Percentiles rank a stretch among this genome's conserved stretches.
These are phyloP conservation scores for Pemphredon lugubris DNA, from an alignment of 2,888 invertebrate species.

Conservation along the genomic window DNA sequence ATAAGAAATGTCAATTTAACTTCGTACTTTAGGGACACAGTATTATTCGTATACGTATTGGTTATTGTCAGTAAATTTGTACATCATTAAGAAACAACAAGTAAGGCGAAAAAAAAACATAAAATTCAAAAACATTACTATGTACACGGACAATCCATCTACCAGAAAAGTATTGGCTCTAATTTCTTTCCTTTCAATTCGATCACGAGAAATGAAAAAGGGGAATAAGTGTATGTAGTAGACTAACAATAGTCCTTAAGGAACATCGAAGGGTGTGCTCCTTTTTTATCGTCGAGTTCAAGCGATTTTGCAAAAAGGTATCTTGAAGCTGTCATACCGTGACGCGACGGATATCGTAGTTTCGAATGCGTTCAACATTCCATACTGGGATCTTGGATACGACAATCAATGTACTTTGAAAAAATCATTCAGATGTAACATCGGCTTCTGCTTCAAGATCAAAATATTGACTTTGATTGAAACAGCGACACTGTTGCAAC, in stretches of 20 bases:
- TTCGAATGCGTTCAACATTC: conserved; percentile 14
- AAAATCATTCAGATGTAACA: conserved; percentile 15
- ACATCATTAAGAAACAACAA: neutral
- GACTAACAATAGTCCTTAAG: neutral
- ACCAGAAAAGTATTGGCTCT: conserved; percentile 4
- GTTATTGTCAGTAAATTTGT: conserved; percentile 4
- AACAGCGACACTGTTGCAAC: neutral
- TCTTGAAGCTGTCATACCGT: neutral
- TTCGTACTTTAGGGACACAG: conserved; percentile 1
- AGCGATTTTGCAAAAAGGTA: neutral
- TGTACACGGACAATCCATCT: conserved; percentile 17
- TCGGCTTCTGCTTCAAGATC: neutral
- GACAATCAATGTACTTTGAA: conserved; percentile 47
- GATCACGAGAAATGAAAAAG: neutral
- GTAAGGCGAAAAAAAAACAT: neutral
- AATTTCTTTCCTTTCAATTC: neutral
- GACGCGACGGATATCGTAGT: neutral
- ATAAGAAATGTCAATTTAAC: conserved; percentile 15
- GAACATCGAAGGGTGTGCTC: conserved; percentile 3
- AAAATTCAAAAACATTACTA: neutral
- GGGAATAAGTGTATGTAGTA: neutral
- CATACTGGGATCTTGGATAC: conserved; percentile 25
- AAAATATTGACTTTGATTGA: neutral
- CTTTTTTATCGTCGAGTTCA: conserved; percentile 1
- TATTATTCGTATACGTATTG: conserved; percentile 4